Evolutionary conservation across 2,888 invertebrate genomes (phyloP).

Genomic region (Hirtodrosophila confusa): DNA sequence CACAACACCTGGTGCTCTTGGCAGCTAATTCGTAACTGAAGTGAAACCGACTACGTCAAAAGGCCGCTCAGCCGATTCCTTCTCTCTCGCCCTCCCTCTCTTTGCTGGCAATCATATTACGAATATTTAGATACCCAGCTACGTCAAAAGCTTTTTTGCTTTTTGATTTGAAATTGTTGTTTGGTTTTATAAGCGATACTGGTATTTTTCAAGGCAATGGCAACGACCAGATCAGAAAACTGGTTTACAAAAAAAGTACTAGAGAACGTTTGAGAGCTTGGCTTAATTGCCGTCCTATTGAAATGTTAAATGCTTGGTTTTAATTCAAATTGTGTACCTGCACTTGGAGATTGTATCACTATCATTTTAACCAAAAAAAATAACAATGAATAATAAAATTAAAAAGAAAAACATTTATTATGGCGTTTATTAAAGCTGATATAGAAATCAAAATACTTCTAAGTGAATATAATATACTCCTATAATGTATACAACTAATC

Average conservation of each 20-base stretch:
- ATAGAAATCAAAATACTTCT: no score
- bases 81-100: neutral
- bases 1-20: constrained; percentile 39
- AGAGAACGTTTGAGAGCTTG: constrained; percentile 39
- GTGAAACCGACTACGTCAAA: constrained; percentile 34
- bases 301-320: constrained; percentile 15
- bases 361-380: constrained; percentile 1
- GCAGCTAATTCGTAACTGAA: constrained; percentile 46
- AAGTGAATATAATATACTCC: no score
- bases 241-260: constrained; percentile 37
- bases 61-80: constrained; percentile 21
- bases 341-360: neutral
- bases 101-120: neutral
- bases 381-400: neutral
- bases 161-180: constrained; percentile 27
- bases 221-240: constrained; percentile 34
- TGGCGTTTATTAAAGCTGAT: no score
- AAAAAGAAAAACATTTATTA: no score
- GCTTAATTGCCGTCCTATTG: constrained; percentile 27
- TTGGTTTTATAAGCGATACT: constrained; percentile 32
- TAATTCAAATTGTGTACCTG: constrained; percentile 15
- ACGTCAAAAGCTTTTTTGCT: constrained; percentile 36
- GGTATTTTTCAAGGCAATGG: constrained; percentile 49
- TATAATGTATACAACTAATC: no score
- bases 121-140: constrained; percentile 5